Percentiles rank a stretch among this genome's conserved stretches.
phyloP scores from a whole-genome alignment of 2,797 vertebrate species.

The Macropus fuliginosus region DNA sequence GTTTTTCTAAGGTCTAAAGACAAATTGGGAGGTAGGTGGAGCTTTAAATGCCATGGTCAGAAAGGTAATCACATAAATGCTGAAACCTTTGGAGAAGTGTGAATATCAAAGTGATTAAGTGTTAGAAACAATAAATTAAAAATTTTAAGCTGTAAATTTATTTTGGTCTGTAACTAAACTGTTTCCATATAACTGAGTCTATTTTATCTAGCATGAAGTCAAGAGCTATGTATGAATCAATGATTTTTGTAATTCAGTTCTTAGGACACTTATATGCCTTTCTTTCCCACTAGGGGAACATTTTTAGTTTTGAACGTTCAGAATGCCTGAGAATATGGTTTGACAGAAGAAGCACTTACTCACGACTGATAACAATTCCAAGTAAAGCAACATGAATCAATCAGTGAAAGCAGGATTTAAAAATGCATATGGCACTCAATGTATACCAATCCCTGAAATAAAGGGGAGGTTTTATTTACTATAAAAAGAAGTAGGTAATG shows the following conservation, averaged over 20 bases:
- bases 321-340: conserved; percentile 9
- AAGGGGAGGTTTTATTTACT: conserved; percentile 50
- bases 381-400: conserved; percentile 44
- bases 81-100: conserved; percentile 16
- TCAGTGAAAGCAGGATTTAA: conserved; percentile 2
- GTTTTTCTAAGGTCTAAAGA: not conserved
- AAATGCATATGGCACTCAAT: not conserved
- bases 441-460: conserved; percentile 4
- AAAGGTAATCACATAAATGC: not conserved
- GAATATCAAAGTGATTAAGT: not conserved
- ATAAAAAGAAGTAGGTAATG: conserved; percentile 16
- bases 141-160: conserved; percentile 1
- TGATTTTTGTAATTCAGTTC: not conserved
- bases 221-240: not conserved
- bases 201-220: not conserved
- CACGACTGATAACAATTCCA: conserved; percentile 56
- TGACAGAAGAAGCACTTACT: conserved; percentile 45
- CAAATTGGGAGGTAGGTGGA: not conserved
- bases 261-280: not conserved
- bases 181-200: not conserved
- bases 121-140: not conserved
- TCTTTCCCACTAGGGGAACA: not conserved
- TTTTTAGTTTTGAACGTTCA: conserved; percentile 45
- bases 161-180: conserved; percentile 8
- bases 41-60: not conserved